Base-by-base conservation (phyloP, 1,140 invertebrate species). In the Caenorhabditis briggsae region DNA sequence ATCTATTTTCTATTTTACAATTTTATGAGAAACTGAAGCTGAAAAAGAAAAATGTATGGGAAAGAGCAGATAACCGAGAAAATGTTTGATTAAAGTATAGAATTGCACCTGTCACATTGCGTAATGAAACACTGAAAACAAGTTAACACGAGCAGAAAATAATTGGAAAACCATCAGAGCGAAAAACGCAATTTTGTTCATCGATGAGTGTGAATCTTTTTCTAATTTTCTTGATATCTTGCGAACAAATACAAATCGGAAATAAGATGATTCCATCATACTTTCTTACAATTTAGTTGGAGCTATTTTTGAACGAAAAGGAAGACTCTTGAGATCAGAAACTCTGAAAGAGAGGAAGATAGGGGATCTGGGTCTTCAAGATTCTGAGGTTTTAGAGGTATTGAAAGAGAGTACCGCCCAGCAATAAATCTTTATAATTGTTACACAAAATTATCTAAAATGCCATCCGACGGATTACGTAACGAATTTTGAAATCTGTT, bases 251-350 rank as follows among this genome's bases (percentile, higher is more conserved):
- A 43, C 43, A 41, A 70, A 70, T 70, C 64, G 64, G 64, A 70
- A 70, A 70, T 70, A 33, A 70, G 64, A 70, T 70, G 64, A 70
- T 70, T 70, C 64, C 41, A 33, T 33, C 33, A 70, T 70, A 70
- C 64, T 70, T 70, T 46, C 33, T 5, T 43, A 18, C 64, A 70
- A 70, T 70, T 70, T 70, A 33, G 33, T 33, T 23, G 7, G 14
- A 70, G 33, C 23, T 70, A 70, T 70, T 70, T 70, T 70, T 70
- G 46, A 33, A 33, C 33, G 33, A 33, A 33, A 33, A 33, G 33
- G 33, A 33, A 33, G 33, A 33, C 1, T 33, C 33, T 33, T 33
- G 33, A 33, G 33, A 33, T 33, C 33, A 33, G 33, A 33, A 33
- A 33, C 3, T 33, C 33, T 33, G 33, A 1, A 2, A 3, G 33